A percentile compares a stretch with the other conserved stretches of the same genome.
phyloP scores from a whole-genome alignment of 2,888 invertebrate genomes.

The Magallana nippona region DNA sequence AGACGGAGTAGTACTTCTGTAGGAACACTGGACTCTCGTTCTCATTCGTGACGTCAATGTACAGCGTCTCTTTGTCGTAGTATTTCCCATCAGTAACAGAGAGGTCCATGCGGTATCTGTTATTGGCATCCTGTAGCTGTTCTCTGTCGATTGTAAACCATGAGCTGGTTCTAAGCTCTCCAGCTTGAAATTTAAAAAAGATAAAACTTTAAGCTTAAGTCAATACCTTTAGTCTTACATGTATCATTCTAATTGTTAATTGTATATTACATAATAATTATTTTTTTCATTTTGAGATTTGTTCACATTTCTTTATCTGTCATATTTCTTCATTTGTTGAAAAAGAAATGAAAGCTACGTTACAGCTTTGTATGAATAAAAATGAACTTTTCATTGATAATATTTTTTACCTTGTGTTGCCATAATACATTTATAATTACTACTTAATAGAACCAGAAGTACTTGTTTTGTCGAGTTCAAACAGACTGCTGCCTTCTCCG shows the following conservation, averaged over 20 bases:
- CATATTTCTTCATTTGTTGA: too few species aligned
- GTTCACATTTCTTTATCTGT: too few species aligned
- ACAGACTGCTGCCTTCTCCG: constrained; percentile 30
- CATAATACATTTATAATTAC: not conserved
- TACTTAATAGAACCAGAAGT: not conserved
- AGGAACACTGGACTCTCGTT: constrained; percentile 38
- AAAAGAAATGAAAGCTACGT: too few species aligned
- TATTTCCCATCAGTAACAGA: constrained; percentile 34
- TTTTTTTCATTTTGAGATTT: too few species aligned
- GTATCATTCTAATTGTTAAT: too few species aligned
- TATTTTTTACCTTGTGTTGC: not conserved
- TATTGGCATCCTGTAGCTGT: not conserved
- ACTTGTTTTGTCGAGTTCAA: constrained; percentile 26
- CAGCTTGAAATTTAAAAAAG: constrained; percentile 6
- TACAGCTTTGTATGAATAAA: too few species aligned
- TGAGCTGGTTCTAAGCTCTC: constrained; percentile 9
- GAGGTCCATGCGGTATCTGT: constrained; percentile 1
- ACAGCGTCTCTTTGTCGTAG: not conserved
- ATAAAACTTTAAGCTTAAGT: not conserved
- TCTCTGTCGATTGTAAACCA: constrained; percentile 32
- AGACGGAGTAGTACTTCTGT: constrained; percentile 37
- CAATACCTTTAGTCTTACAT: not conserved
- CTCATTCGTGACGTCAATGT: not conserved
- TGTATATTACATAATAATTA: too few species aligned
- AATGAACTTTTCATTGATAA: too few species aligned